Percentiles rank a stretch among this genome's conserved stretches.
Conservation (phyloP, 1,140 invertebrate species). For the Papilio aristodemus region DNA sequence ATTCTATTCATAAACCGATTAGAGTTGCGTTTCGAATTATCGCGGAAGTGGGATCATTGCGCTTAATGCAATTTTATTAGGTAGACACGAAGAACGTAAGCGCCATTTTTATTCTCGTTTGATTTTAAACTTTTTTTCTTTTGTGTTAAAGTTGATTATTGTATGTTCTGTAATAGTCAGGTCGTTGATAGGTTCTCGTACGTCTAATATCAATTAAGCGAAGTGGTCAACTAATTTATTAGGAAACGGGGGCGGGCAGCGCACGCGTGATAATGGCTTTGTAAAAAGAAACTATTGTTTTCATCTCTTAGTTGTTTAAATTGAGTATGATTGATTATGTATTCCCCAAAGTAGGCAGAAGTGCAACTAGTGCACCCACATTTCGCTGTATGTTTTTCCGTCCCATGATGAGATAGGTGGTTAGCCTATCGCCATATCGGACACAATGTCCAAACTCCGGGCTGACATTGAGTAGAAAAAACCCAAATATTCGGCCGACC, state of each 20-base stretch:
- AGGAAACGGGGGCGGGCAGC: conserved; percentile 66
- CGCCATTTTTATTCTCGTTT: background rate
- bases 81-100: conserved; percentile 48
- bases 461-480: no score
- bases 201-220: conserved; percentile 72
- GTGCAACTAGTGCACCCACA: no score
- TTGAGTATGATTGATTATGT: conserved; percentile 22
- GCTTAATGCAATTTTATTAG: conserved; percentile 68
- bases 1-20: conserved; percentile 42
- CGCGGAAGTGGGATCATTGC: conserved; percentile 74
- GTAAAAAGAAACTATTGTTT: conserved; percentile 38
- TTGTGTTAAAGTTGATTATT: conserved; percentile 30
- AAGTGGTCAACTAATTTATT: conserved; percentile 71
- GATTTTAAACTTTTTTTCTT: conserved; percentile 6
- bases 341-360: no score
- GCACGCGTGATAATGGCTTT: conserved; percentile 59
- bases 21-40: conserved; percentile 43
- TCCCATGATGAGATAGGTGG: no score
- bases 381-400: no score
- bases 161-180: conserved; percentile 38
- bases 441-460: no score
- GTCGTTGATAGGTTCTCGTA: conserved; percentile 65
- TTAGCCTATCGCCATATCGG: no score
- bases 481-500: no score
- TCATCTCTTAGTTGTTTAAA: conserved; percentile 36